Conservation (phyloP, 1,140 invertebrate genomes). For the Drosophila baimaii region DNA sequence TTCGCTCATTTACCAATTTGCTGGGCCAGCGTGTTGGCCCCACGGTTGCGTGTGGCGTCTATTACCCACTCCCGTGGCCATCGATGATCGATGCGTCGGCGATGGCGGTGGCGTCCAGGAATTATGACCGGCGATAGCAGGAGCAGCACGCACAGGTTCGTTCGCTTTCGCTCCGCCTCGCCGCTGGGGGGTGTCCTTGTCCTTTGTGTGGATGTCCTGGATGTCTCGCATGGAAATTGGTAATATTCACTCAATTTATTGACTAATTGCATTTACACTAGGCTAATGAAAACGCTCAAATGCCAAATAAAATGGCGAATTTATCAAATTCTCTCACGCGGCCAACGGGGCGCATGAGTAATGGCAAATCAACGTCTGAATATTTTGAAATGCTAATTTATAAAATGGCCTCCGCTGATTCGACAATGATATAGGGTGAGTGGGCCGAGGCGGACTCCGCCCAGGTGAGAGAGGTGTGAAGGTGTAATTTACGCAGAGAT, state of each 20-base stretch:
- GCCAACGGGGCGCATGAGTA: conserved; percentile 45
- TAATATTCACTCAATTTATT: conserved; percentile 81
- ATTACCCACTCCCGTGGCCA: conserved; percentile 33
- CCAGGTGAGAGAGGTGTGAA: conserved; percentile 39
- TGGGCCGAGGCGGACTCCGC: background rate
- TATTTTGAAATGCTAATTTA: conserved; percentile 64
- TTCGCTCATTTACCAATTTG: conserved; percentile 64
- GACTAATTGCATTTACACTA: conserved; percentile 74
- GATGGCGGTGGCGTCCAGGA: conserved; percentile 55
- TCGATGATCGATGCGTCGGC: conserved; percentile 68
- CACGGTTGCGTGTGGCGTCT: conserved; percentile 37
- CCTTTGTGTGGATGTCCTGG: conserved; percentile 19
- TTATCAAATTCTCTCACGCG: conserved; percentile 67
- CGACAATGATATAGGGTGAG: conserved; percentile 14
- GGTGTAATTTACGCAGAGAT: conserved; percentile 47
- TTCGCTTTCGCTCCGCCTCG: background rate
- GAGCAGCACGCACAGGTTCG: conserved; percentile 47
- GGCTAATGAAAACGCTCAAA: conserved; percentile 69
- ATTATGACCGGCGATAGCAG: conserved; percentile 66
- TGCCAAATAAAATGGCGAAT: conserved; percentile 77
- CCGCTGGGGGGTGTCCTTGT: conserved; percentile 32
- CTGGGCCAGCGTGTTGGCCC: conserved; percentile 27
- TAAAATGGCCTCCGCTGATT: conserved; percentile 49
- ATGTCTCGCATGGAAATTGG: conserved; percentile 64
- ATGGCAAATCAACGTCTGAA: conserved; percentile 65